phyloP scores from a whole-genome alignment of 2,113 vertebrate species.

The Pao palembangensis region DNA sequence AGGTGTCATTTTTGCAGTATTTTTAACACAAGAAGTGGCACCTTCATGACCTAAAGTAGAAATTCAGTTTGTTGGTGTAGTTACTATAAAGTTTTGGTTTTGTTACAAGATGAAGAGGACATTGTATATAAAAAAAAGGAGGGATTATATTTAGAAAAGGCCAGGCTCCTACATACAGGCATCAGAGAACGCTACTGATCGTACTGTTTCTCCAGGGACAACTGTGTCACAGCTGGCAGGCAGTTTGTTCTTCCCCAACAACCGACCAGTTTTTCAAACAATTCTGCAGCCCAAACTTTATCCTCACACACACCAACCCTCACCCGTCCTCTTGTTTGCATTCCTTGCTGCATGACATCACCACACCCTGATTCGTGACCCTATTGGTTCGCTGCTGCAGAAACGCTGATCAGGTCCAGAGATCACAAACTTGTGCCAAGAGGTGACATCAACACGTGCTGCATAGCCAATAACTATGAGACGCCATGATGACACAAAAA shows the following conservation, averaged over 20 bases:
- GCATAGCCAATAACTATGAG: constrained; percentile 60
- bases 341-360: constrained; percentile 72
- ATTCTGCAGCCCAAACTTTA: constrained; percentile 18
- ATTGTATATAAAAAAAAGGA: too few species aligned
- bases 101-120: too few species aligned
- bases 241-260: constrained; percentile 58
- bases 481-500: constrained; percentile 53
- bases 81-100: neutral
- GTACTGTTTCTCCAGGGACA: constrained; percentile 47
- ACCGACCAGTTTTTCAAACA: constrained; percentile 58
- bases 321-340: constrained; percentile 57
- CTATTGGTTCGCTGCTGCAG: constrained; percentile 41
- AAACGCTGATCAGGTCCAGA: constrained; percentile 72
- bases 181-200: constrained; percentile 31
- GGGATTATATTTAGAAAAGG: too few species aligned
- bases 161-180: constrained; percentile 10
- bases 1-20: constrained; percentile 18
- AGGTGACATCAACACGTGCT: constrained; percentile 70
- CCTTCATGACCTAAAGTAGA: constrained; percentile 3
- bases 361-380: constrained; percentile 19
- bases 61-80: constrained; percentile 7
- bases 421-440: constrained; percentile 68
- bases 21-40: constrained; percentile 48
- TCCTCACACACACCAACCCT: constrained; percentile 10
- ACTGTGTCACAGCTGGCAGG: constrained; percentile 68